phyloP scores from a whole-genome alignment of 2,888 invertebrate genomes.

The Dynastes grantii region DNA sequence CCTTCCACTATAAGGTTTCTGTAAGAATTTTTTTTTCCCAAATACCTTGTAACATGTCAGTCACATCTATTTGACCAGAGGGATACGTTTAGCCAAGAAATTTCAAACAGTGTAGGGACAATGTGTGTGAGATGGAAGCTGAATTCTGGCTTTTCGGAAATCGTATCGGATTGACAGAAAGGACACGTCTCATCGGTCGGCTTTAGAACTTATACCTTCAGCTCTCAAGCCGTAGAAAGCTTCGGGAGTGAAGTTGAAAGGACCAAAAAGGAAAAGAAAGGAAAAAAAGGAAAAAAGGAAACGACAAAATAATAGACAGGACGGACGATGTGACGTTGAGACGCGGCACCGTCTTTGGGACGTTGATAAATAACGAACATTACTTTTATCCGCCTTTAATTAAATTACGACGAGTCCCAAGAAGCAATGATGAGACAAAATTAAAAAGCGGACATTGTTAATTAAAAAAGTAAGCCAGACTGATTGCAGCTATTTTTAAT shows the following conservation, averaged over 20 bases:
- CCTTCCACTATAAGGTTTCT: too few relatives aligned
- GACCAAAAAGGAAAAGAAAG: background rate
- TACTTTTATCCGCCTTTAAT: constrained; percentile 63
- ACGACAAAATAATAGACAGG: constrained; percentile 23
- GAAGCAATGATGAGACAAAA: constrained; percentile 65
- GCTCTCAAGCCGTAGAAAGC: background rate
- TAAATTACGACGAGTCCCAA: constrained; percentile 66
- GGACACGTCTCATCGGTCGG: background rate
- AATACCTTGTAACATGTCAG: too few relatives aligned
- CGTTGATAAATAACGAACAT: constrained; percentile 65
- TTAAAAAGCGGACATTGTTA: constrained; percentile 67
- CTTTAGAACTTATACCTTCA: background rate
- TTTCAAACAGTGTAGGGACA: background rate
- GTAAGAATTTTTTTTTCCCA: constrained; percentile 9
- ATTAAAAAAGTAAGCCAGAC: constrained; percentile 66
- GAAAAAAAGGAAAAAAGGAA: background rate
- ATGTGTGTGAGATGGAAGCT: background rate
- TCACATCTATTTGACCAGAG: too few relatives aligned
- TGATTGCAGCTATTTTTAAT: constrained; percentile 63
- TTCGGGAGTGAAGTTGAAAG: background rate
- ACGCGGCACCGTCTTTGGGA: constrained; percentile 36
- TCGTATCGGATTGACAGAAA: constrained; percentile 14
- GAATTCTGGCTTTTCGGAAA: background rate
- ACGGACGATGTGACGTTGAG: constrained; percentile 46
- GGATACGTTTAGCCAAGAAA: background rate